Percentiles rank a stretch among this genome's conserved stretches.
phyloP scores from a whole-genome alignment of 2,113 vertebrate genomes.

The Nibea coibor region DNA sequence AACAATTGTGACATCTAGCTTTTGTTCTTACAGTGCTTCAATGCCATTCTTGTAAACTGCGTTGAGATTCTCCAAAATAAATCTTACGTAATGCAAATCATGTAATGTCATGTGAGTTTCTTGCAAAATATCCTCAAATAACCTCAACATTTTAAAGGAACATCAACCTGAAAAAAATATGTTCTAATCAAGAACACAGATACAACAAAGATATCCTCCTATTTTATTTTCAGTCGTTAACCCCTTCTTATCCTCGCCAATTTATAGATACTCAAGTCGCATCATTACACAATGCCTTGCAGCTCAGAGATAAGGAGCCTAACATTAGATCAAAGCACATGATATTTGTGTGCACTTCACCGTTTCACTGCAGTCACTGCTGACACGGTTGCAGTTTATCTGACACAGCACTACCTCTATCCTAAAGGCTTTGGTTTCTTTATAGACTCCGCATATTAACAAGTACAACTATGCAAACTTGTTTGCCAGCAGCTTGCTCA shows the following conservation, averaged over 20 bases:
- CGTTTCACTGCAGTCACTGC: background rate
- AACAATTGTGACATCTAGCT: background rate
- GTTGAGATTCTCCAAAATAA: background rate
- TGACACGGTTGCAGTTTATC: background rate
- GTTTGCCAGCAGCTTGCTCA: slow-evolving; percentile 3
- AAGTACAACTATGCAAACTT: background rate
- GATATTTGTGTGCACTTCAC: background rate
- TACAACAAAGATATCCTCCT: background rate
- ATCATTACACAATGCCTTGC: background rate
- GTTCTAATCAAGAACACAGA: no score
- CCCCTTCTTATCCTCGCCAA: no score
- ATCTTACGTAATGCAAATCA: background rate
- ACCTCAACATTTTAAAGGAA: background rate
- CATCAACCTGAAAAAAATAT: no score
- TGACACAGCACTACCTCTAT: background rate
- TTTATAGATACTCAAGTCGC: no score
- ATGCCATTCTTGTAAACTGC: accelerated
- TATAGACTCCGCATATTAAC: background rate
- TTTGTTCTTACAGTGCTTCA: background rate
- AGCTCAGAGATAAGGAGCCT: background rate
- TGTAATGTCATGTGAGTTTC: background rate
- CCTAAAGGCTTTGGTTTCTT: no score
- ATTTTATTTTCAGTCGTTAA: background rate
- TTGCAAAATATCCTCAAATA: background rate
- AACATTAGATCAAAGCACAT: background rate